Evolutionary conservation across 2,888 invertebrate genomes (phyloP), one percentile per base, ranked within the genome.

Genomic region (Drosophila sordidapex): DNA sequence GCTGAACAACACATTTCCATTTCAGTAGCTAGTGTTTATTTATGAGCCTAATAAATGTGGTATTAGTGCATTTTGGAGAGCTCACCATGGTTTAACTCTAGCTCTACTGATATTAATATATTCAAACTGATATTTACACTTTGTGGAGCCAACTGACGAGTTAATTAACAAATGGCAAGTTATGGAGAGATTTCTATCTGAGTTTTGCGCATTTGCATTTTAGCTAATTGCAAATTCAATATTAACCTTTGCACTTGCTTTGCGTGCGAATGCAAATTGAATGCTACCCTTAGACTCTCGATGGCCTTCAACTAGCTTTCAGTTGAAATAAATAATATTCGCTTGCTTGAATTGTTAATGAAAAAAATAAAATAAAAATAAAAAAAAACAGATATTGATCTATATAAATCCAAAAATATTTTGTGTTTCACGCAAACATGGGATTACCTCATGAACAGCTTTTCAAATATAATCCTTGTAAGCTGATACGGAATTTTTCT

Each of bases 171-270:
- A 70, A 64, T 66, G 65, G 33, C 58, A 58, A 48, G 40, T 43
- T 64, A 60, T 49, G 36, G 21, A 25, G 33, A 25, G 69, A 79
- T 69, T 65, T 58, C 11, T 38, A 48, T 53, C 38, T 27, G 56
- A 58, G 36, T 21, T 63, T 10, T 27, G 7, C 43, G 25, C 25
- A 72, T 81, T 78, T 78, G 61, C 77, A 81, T 78, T 71, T 81
- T n/a, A 65, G 72, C 67, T 72, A 65, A 78, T 81, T 78, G 78
- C 73, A 72, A 56, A 62, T 67, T 67, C 38, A 52, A 29, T 27
- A 40, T 52, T 52, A 72, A 81, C 66, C 81, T 76, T 81, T 78
- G 29, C 49, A 48, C 57, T 51, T 46, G 40, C 56, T 31, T 74
- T 25, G 70, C 76, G 70, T 61, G 75, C 33, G 31, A 49, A 48